Percentiles rank a stretch among this genome's conserved stretches.
phyloP scores from a whole-genome alignment of 1,140 invertebrate species.

The Hylaeus volcanicus region DNA sequence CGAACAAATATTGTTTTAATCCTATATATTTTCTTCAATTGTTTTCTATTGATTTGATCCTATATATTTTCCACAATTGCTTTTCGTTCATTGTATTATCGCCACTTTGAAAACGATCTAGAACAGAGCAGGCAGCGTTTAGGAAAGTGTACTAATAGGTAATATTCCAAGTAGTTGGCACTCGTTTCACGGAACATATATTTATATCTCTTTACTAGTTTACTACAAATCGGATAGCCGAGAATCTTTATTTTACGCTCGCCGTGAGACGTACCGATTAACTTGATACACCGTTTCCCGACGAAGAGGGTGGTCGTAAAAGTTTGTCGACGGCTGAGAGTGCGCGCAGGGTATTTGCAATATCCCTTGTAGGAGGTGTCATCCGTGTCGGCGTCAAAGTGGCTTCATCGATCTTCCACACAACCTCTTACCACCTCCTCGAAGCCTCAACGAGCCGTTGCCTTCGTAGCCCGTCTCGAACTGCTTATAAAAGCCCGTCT shows the following conservation, averaged over 20 bases:
- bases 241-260: constrained; percentile 18
- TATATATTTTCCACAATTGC: too few species aligned
- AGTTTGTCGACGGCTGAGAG: constrained; percentile 46
- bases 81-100: too few species aligned
- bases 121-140: too few species aligned
- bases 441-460: constrained; percentile 23
- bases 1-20: too few species aligned
- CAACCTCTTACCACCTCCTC: constrained; percentile 48
- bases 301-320: constrained; percentile 31
- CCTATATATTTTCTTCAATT: too few species aligned
- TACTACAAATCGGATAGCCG: constrained; percentile 3
- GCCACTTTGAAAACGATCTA: too few species aligned
- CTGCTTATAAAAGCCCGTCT: constrained; percentile 36
- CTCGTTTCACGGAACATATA: neutral
- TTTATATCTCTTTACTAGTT: neutral
- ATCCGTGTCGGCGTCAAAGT: constrained; percentile 49
- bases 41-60: too few species aligned
- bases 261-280: constrained; percentile 31
- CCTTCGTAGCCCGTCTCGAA: constrained; percentile 17
- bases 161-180: neutral
- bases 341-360: constrained; percentile 46
- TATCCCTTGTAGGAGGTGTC: constrained; percentile 42
- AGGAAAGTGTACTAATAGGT: too few species aligned
- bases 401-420: constrained; percentile 54
- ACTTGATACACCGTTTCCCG: constrained; percentile 25